These are phyloP conservation scores for Otolemur garnettii DNA, from an alignment of 2,113 vertebrate genomes.

Conservation along the genomic window DNA sequence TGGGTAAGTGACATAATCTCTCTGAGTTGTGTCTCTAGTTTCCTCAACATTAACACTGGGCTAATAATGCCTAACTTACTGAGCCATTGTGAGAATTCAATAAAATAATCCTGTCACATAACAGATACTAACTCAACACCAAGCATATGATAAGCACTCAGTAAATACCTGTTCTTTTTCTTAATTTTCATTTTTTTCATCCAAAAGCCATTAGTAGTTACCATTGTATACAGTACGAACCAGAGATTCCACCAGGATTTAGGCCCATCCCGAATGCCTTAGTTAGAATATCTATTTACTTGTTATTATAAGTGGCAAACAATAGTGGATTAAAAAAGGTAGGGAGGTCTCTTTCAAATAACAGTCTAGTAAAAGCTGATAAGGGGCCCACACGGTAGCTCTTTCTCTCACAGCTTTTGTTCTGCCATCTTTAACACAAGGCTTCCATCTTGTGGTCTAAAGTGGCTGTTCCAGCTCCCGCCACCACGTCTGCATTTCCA, in stretches of 20 bases:
- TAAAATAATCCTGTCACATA: background rate
- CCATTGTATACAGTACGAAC: background rate
- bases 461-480: background rate
- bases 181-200: background rate
- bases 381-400: too few relatives aligned
- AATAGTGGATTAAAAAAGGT: background rate
- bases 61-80: background rate
- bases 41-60: background rate
- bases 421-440: background rate
- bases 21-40: background rate
- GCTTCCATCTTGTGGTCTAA: background rate
- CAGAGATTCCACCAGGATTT: background rate
- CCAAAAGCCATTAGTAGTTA: background rate
- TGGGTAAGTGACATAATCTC: background rate
- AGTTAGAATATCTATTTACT: background rate
- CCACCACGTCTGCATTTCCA: background rate
- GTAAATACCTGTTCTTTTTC: background rate
- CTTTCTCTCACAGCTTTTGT: too few relatives aligned
- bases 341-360: background rate
- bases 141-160: background rate
- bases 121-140: background rate
- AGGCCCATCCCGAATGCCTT: background rate
- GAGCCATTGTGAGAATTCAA: constrained; percentile 4
- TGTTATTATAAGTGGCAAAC: constrained; percentile 17
- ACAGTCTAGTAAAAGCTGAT: background rate